phyloP scores from a whole-genome alignment of 2,888 invertebrate species.

The Crocallis elinguaria region DNA sequence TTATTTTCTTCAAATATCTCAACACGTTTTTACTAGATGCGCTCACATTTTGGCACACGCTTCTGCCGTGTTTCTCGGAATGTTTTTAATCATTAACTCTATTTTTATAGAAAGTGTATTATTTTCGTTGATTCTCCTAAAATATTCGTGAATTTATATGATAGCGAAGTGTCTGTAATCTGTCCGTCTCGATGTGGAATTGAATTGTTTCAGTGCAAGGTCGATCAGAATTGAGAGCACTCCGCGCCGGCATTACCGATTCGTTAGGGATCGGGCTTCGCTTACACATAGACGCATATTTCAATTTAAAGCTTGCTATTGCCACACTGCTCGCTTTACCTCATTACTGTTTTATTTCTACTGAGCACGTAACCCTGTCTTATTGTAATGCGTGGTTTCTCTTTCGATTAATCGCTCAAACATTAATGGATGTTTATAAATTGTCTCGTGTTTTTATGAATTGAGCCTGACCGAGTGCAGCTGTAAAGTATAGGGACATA shows the following conservation, averaged over 20 bases:
- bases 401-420: conserved; percentile 54
- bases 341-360: conserved; percentile 29
- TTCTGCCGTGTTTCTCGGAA: conserved; percentile 43
- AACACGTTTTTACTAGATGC: conserved; percentile 41
- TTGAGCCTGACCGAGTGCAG: conserved; percentile 46
- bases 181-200: conserved; percentile 2
- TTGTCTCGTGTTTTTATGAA: conserved; percentile 33
- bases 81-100: conserved; percentile 38
- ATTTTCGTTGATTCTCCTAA: conserved; percentile 1
- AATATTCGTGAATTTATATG: neutral
- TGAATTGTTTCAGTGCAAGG: conserved; percentile 8
- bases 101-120: conserved; percentile 19
- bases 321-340: conserved; percentile 8
- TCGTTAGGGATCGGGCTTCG: conserved; percentile 16
- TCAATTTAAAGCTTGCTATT: conserved; percentile 32
- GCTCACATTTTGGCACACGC: conserved; percentile 54
- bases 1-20: conserved; percentile 50
- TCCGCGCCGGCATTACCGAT: conserved; percentile 19
- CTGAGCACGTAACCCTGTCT: conserved; percentile 36
- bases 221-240: neutral
- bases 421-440: conserved; percentile 50
- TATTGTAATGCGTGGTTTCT: conserved; percentile 56
- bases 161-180: neutral
- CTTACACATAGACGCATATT: conserved; percentile 21
- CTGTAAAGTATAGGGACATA: conserved; percentile 21